Evolutionary conservation across 1,140 invertebrate genomes (phyloP), one percentile per base, ranked within the genome.

Genomic region (Drosophila saltans): DNA sequence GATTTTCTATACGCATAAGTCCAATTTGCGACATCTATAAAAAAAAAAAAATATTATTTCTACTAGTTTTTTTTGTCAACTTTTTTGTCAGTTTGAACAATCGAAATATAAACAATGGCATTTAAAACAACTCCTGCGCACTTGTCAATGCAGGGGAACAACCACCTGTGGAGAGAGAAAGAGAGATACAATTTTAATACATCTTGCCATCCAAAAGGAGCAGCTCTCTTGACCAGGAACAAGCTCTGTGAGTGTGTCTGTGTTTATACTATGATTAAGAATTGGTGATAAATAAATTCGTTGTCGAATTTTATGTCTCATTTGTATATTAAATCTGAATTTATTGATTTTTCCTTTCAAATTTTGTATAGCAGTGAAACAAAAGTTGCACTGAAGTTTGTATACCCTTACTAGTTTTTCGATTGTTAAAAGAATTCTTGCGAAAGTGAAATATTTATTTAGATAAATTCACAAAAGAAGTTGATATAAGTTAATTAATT

Each of bases 41-140:
- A 52, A 48, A 55, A 71, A 73, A 52, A 48, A 55, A 16, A 71
- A 73, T 73, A 70, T 60, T 69, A 66, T 60, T 69, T 63, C 41
- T 36, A 58, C 64, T 69, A 16, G 72, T 75, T 78, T 69, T 70
- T 69, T 66, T 59, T 52, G 59, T 67, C 81, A 68, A 75, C 66
- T 63, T 77, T 60, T 64, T n/a, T 74, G 82, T 72, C 68, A 82
- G 72, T 82, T 82, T 73, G 79, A 79, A 26, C 62, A 73, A 82
- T 78, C 82, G 80, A 88, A 86, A 88, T 88, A 86, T 69, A 65
- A 79, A 72, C 71, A 72, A 80, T 69, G 81, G 83, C 82, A 86
- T 76, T 81, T 80, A 68, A 52, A 52, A 24, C 74, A 74, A 45
- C 43, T 30, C 33, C n/a, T 48, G 28, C 7, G 60, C 59, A 55